phyloP scores from a whole-genome alignment of 2,888 invertebrate species.

The Octodonta nipae region DNA sequence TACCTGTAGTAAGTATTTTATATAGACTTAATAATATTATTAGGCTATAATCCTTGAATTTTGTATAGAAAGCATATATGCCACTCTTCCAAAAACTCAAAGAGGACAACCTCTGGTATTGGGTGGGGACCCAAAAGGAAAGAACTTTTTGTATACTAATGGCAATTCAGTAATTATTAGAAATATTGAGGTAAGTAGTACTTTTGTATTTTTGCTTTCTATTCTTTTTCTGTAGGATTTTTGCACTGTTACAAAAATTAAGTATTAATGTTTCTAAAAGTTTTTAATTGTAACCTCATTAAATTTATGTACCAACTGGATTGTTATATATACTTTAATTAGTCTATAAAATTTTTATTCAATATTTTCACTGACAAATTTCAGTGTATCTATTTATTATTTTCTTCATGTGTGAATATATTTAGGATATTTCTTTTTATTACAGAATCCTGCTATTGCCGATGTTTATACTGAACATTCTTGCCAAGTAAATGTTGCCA shows the following conservation, averaged over 20 bases:
- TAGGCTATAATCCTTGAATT: conserved; percentile 5
- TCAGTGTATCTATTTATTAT: no score
- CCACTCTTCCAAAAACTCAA: conserved; percentile 85
- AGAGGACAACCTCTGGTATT: conserved; percentile 89
- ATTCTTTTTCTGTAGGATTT: no score
- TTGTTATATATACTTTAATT: conserved; percentile 2
- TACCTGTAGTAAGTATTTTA: conserved; percentile 25
- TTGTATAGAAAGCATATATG: conserved; percentile 67
- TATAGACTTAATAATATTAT: no score
- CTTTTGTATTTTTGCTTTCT: no score
- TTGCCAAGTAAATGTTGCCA: conserved; percentile 87
- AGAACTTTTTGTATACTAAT: conserved; percentile 91
- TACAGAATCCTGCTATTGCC: conserved; percentile 75
- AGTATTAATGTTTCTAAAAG: no score
- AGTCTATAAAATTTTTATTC: no score
- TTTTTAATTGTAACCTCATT: neutral
- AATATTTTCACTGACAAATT: no score
- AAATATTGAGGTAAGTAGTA: conserved; percentile 74
- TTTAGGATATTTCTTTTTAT: conserved; percentile 9
- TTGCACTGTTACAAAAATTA: no score
- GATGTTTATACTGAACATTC: conserved; percentile 98
- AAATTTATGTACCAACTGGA: neutral
- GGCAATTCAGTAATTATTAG: conserved; percentile 96
- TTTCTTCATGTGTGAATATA: no score
- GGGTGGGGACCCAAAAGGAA: conserved; percentile 92